Evolutionary conservation across 1,140 invertebrate genomes (phyloP).

Genomic region (Steinernema khuongi): DNA sequence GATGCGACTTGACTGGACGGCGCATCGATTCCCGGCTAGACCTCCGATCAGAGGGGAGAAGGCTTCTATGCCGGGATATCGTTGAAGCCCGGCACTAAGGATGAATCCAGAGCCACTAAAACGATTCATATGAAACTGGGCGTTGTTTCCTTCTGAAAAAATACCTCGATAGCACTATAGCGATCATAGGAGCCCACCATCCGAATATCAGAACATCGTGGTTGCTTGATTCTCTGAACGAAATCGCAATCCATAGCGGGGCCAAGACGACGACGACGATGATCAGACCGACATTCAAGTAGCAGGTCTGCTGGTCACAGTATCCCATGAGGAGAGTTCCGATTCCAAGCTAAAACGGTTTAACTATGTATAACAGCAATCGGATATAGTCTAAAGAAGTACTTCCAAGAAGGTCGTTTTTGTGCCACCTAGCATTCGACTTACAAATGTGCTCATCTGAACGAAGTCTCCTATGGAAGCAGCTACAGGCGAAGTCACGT

Average conservation of each 20-base stretch:
- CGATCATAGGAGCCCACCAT: constrained; percentile 21
- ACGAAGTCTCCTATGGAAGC: constrained; percentile 10
- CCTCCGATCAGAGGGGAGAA: constrained; percentile 22
- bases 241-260: constrained; percentile 5
- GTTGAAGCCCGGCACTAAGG: background rate
- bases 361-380: background rate
- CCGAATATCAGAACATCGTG: constrained; percentile 10
- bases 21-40: constrained; percentile 21
- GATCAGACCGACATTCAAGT: constrained; percentile 4
- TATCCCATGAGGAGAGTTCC: background rate
- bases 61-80: constrained; percentile 10
- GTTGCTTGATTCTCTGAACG: background rate
- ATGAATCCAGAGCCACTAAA: constrained; percentile 24
- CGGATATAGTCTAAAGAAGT: background rate
- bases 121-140: background rate
- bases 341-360: background rate
- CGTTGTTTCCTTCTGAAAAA: background rate
- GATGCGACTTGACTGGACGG: constrained; percentile 60
- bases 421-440: background rate
- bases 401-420: background rate
- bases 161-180: constrained; percentile 18
- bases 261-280: background rate
- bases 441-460: background rate
- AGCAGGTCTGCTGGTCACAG: constrained; percentile 58
- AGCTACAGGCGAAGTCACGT: constrained; percentile 1